These are phyloP conservation scores for Synanthedon formicaeformis DNA, from an alignment of 2,888 invertebrate genomes.

Conservation along the genomic window DNA sequence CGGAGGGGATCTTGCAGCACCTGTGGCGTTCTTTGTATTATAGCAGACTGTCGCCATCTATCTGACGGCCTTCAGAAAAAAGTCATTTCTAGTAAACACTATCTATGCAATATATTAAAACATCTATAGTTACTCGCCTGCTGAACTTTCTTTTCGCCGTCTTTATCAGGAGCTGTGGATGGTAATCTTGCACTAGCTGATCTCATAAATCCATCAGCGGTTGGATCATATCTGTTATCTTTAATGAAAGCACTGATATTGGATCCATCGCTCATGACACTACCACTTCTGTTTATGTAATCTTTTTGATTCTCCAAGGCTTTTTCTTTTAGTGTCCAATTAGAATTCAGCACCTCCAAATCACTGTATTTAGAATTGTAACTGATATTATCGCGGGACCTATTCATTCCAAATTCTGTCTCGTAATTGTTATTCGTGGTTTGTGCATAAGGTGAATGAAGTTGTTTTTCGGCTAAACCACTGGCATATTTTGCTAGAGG, in stretches of 20 bases:
- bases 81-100: no score
- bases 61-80: no score
- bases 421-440: conserved; percentile 56
- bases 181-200: conserved; percentile 87
- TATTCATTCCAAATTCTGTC: conserved; percentile 36
- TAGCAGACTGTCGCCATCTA: no score
- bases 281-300: conserved; percentile 55
- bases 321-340: conserved; percentile 65
- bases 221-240: conserved; percentile 40
- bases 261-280: conserved; percentile 63
- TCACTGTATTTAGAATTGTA: conserved; percentile 50
- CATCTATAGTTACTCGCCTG: conserved; percentile 57
- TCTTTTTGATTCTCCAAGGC: conserved; percentile 48
- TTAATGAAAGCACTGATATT: conserved; percentile 49
- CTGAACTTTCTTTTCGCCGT: conserved; percentile 82
- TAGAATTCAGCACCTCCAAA: conserved; percentile 51
- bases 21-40: no score
- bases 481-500: conserved; percentile 61
- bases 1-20: no score
- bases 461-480: conserved; percentile 58
- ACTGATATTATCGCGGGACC: conserved; percentile 39
- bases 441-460: conserved; percentile 55
- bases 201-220: conserved; percentile 77
- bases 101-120: background rate
- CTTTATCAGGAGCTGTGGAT: conserved; percentile 56